Base-by-base conservation (phyloP, 2,797 vertebrate genomes). In the Lutjanus argentimaculatus region DNA sequence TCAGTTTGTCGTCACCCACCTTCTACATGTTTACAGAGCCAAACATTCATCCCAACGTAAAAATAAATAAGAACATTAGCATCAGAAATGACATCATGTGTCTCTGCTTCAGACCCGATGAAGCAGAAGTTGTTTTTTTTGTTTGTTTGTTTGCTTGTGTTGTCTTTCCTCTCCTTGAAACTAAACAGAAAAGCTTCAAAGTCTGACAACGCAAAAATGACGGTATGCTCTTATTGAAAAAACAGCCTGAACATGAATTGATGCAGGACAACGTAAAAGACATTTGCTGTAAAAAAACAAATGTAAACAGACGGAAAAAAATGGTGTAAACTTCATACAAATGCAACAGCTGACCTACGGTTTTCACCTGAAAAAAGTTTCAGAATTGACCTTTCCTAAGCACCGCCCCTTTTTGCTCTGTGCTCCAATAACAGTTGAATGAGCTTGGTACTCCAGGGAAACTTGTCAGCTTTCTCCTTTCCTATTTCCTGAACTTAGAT, bases 51-150 rank as follows among this genome's bases (percentile, higher is more conserved):
- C 77, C 80, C 76, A 78, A 93, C 78, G 87, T 86, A 88, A 77
- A 92, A 86, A 90, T 67, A 87, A 89, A 88, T 67, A 73, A 21
- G 30, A 36, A 89, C 84, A 64, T 83, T 65, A 85, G 83, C 90
- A 87, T 93, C 80, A 83, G 89, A 91, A 89, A 89, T 96, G 95
- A 96, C 96, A 95, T 96, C 94, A 94, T 92, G 85, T 90, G 85
- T 89, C 79, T 90, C 89, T 57, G 87, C 91, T 89, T 92, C 89
- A 75, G 86, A 88, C 77, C 84, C 74, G 70, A 76, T 75, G 86
- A 91, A 91, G 84, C 89, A 79, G 85, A 84, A 61, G 45, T 61
- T 42, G 42, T 53, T 72, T 36, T 69, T 81, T 75, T 71, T 70
- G 56, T 79, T 45, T 66, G 62, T 82, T 67, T 76, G 61, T 53